Evolutionary conservation across 2,113 vertebrate species (phyloP), one percentile per base, ranked within the genome.

Genomic region (Mixornis gularis): DNA sequence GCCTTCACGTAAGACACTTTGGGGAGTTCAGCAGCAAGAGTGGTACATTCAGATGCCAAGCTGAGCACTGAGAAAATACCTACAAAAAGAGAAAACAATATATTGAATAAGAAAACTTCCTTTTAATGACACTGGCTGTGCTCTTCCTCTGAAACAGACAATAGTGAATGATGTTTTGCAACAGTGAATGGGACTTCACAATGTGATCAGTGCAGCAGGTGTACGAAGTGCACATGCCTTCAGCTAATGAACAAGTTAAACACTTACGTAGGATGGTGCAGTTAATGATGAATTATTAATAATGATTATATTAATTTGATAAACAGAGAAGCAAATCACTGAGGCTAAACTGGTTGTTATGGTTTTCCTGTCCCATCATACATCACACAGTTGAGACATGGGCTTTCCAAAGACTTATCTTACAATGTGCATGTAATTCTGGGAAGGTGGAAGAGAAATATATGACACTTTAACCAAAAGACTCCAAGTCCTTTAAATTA

Each of bases 1-100:
- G 99, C 99, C 97, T 99, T 99, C 92, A 99, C 99, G 0, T 99
- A 99, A 70, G 99, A 99, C 76, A 99, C 99, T 96, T 99, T 99
- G 83, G 99, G 99, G 81, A 99, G 98, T 95, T 99, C 99, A 2
- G 98, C 98, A 1, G 99, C 99, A 93, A 99, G 97, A 24, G 99
- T 99, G 22, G 98, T 99, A 95, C 99, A 99, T 97, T 99, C 99
- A 8, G 99, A 99, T 58, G 99, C 99, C 97, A 99, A 98, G 43
- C 98, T 99, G 95, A 99, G 98, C 56, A 99, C 99, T 1, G 99
- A 99, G 95, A 99, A 99, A 95, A 99, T 99, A 73, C 99, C 99
- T 99, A 68, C 0, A 30, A 88, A 74, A 76, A 93, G 53, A 68
- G 80, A 62, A 88, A 86, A 36, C 6, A 66, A 48, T 6, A 32